phyloP scores from a whole-genome alignment of 2,797 vertebrate species.

The Intellagama lesueurii region DNA sequence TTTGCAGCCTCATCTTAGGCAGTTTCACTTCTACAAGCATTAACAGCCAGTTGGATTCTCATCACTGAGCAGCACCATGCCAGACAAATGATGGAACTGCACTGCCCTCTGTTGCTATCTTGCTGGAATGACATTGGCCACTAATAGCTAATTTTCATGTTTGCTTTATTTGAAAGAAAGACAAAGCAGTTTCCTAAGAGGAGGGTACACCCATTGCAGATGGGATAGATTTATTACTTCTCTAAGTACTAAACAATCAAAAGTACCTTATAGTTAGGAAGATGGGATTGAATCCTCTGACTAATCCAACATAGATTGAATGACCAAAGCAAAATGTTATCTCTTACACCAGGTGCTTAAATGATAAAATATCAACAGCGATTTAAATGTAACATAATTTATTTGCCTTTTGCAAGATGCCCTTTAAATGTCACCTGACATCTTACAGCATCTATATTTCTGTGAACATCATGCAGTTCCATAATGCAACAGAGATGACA shows the following conservation, averaged over 20 bases:
- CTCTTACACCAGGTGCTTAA: neutral
- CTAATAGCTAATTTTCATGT: neutral
- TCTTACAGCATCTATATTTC: neutral
- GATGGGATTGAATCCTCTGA: neutral
- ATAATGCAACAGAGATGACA: neutral
- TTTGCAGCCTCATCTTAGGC: too few species aligned
- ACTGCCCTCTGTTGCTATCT: constrained; percentile 1
- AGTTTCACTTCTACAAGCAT: too few species aligned
- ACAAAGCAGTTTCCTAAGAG: neutral
- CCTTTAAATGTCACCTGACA: constrained; percentile 26
- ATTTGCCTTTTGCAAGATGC: constrained; percentile 8
- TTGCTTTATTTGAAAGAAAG: constrained; percentile 2
- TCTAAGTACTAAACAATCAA: neutral
- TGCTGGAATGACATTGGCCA: neutral
- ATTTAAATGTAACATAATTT: constrained; percentile 8
- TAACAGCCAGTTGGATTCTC: neutral
- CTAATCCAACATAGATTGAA: neutral
- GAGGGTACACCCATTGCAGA: neutral
- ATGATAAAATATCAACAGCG: neutral
- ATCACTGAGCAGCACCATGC: neutral
- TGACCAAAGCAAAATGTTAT: neutral
- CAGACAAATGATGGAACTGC: neutral
- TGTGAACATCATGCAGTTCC: neutral
- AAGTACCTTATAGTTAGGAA: neutral
- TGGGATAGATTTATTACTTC: neutral